phyloP scores from a whole-genome alignment of 2,797 vertebrate species.

The Echiichthys vipera region DNA sequence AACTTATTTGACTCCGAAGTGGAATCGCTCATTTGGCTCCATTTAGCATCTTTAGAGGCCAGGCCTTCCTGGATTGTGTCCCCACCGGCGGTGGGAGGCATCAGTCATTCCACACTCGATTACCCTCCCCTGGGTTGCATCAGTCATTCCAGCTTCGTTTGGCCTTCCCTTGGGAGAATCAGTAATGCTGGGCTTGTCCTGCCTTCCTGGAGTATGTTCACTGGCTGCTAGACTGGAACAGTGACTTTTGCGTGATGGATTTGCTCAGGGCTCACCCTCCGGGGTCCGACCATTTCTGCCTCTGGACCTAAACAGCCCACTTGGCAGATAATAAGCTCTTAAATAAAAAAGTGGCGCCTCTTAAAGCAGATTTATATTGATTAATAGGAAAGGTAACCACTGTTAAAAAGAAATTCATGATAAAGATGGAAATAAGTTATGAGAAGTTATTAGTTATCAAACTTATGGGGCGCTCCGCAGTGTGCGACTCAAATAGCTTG shows the following conservation, averaged over 20 bases:
- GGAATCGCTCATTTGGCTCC: slow-evolving; percentile 47
- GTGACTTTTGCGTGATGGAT: slow-evolving; percentile 76
- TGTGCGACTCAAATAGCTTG: too few species aligned
- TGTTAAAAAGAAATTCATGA: slow-evolving; percentile 1
- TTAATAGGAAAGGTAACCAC: neutral
- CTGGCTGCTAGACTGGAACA: slow-evolving; percentile 66
- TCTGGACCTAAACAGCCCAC: slow-evolving; percentile 17
- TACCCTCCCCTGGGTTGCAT: slow-evolving; percentile 76
- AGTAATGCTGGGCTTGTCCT: slow-evolving; percentile 69
- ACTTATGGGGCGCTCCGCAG: too few species aligned
- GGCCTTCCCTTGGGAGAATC: slow-evolving; percentile 66
- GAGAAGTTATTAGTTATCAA: too few species aligned
- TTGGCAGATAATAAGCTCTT: neutral
- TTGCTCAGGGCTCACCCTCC: slow-evolving; percentile 61
- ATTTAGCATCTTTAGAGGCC: slow-evolving; percentile 45
- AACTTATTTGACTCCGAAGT: slow-evolving; percentile 10
- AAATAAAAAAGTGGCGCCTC: neutral
- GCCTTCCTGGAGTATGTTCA: slow-evolving; percentile 59
- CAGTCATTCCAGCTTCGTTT: slow-evolving; percentile 70
- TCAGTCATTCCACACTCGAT: slow-evolving; percentile 78
- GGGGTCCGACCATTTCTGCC: slow-evolving; percentile 37
- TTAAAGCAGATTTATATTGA: slow-evolving; percentile 8
- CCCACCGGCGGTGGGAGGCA: slow-evolving; percentile 45
- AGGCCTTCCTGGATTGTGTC: slow-evolving; percentile 41
- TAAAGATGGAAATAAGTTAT: neutral